Base-by-base conservation (phyloP, 1,140 invertebrate genomes). In the Ectropis grisescens region DNA sequence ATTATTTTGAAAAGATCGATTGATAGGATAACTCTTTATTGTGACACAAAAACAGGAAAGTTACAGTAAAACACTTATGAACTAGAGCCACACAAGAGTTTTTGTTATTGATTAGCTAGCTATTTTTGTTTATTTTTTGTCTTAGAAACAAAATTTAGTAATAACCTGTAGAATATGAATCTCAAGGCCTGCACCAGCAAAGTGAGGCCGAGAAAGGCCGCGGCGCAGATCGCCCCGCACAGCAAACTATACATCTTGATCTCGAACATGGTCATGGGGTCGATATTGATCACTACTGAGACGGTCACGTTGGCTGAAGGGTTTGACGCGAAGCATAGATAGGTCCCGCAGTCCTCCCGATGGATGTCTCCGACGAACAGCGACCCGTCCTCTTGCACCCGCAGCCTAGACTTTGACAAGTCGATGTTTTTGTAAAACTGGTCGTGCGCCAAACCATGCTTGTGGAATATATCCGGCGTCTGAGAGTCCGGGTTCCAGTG, bases 251-350 rank as follows among this genome's bases (percentile, higher is more conserved):
- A 85, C 24, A 96, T 89, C 70, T 94, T 91, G 13, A 96, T 90
- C 35, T 90, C 87, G 51, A 89, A 88, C 79, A 94, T 89, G 29
- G 91, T 92, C 54, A 91, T 87, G 2, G 91, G 91, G 74, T 94
- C 91, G 65, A 94, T 90, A 44, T 89, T 90, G 6, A 95, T 80
- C 13, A 88, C 86, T 11, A 94, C 86, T 55, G 87, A 87, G 5
- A 86, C 84, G 3, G 91, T 92, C 2, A 86, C 74, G 65, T 94
- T 96, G 16, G 90, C 89, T 29, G 91, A 85, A 7, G 92, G 88
- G 80, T 96, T 97, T 37, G 89, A 88, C 9, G 93, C 94, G 55
- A 90, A 89, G 65, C 96, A 98, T 23, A 89, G 87, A 76, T 97
- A 98, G 23, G 88, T 81, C n/a, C 96, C 96, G 46, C 91, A 90